Percentiles rank a stretch among this genome's conserved stretches.
These are phyloP conservation scores for Muricea muricata DNA, from an alignment of 92 coral and sea anemone species.

Conservation along the genomic window DNA sequence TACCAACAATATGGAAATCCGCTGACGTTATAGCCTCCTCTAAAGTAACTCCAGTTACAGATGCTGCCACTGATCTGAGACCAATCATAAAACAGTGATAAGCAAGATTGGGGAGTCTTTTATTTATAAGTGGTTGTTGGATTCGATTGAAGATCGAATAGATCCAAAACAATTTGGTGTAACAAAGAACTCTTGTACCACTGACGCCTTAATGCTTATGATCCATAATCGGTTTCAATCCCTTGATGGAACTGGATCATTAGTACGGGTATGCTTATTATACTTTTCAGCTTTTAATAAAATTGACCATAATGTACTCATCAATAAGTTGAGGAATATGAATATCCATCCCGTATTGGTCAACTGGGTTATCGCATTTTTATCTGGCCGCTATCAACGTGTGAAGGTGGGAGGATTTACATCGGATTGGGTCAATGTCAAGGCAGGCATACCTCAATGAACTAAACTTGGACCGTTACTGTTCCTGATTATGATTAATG, in stretches of 20 bases:
- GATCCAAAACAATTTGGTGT: neutral
- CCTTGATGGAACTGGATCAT: neutral
- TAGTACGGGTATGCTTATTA: neutral
- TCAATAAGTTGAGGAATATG: too few species aligned
- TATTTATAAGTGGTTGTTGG: neutral
- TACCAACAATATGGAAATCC: too few species aligned
- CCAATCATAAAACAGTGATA: neutral
- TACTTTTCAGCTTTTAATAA: too few species aligned
- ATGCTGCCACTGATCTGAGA: neutral
- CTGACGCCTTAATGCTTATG: neutral
- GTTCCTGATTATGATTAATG: neutral
- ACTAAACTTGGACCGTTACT: too few species aligned
- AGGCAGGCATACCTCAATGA: neutral
- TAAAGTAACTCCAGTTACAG: neutral
- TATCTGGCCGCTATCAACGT: neutral
- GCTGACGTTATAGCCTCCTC: neutral
- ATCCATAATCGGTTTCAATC: neutral
- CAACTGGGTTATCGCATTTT: neutral
- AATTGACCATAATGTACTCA: too few species aligned
- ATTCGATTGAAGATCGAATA: neutral
- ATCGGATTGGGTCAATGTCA: constrained; percentile 18
- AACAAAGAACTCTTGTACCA: neutral
- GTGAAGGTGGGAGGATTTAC: neutral
- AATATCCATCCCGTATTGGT: neutral
- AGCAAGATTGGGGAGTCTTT: neutral